Conservation (phyloP, 2,797 vertebrate genomes). For the Gallinago nigripennis region DNA sequence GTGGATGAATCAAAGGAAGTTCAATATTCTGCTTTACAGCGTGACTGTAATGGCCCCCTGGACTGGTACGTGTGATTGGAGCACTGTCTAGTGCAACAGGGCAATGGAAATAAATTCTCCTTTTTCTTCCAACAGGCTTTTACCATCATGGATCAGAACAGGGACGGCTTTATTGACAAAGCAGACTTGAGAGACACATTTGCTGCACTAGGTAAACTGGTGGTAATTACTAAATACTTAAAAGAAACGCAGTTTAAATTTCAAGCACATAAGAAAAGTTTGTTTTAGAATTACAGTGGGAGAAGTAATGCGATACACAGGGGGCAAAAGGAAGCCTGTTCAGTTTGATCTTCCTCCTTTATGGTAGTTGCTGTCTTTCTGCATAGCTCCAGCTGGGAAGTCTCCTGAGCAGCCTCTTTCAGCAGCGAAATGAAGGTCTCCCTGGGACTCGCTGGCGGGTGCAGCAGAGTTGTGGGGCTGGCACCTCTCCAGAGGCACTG, state of each 20-base stretch:
- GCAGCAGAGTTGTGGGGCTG: neutral
- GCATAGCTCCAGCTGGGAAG: constrained; percentile 1
- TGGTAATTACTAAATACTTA: neutral
- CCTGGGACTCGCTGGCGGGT: neutral
- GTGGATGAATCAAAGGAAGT: constrained; percentile 53
- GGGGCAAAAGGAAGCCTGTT: constrained; percentile 24
- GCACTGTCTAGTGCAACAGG: neutral
- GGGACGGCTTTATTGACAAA: constrained; percentile 90
- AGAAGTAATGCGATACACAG: neutral
- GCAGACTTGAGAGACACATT: constrained; percentile 88
- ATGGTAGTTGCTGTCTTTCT: neutral
- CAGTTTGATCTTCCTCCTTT: neutral
- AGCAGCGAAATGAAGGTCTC: neutral
- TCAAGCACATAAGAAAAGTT: neutral
- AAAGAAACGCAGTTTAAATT: neutral
- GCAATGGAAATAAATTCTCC: neutral
- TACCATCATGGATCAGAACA: constrained; percentile 93
- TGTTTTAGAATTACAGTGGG: neutral
- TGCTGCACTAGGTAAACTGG: constrained; percentile 82
- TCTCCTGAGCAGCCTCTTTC: neutral
- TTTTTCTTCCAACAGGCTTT: constrained; percentile 80
- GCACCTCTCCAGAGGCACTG: neutral
- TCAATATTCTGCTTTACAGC: constrained; percentile 14
- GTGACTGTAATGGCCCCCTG: neutral
- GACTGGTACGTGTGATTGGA: neutral